Percentiles rank a stretch among this genome's conserved stretches.
phyloP scores from a whole-genome alignment of 2,113 vertebrate genomes.

The Serinus canaria region DNA sequence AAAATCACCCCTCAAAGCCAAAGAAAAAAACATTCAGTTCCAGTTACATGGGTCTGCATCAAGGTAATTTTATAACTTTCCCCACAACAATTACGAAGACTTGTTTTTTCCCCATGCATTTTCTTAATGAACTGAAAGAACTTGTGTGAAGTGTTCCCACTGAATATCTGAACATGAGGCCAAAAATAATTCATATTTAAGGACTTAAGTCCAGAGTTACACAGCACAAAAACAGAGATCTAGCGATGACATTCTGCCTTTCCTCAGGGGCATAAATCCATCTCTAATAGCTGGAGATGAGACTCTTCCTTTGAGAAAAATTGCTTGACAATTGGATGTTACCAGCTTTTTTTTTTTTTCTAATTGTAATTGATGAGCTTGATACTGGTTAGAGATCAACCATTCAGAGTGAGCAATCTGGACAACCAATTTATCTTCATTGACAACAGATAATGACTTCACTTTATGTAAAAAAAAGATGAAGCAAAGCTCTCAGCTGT shows the following conservation, averaged over 20 bases:
- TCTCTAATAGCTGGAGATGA: neutral
- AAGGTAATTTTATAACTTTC: neutral
- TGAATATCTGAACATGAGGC: neutral
- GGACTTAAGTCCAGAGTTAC: neutral
- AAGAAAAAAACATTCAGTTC: neutral
- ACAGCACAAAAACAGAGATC: neutral
- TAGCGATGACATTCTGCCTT: neutral
- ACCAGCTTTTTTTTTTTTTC: neutral
- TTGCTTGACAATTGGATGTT: neutral
- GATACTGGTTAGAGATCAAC: neutral
- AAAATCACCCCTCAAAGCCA: neutral
- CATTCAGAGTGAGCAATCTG: neutral
- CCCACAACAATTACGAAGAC: neutral
- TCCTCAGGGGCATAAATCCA: neutral
- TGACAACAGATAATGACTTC: neutral
- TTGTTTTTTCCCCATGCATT: rapidly evolving
- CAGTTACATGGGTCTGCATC: neutral
- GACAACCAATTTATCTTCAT: neutral
- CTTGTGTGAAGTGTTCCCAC: neutral
- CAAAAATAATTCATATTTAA: neutral
- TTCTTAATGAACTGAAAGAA: neutral
- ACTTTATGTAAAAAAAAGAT: neutral
- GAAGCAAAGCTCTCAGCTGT: neutral
- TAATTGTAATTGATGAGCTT: neutral
- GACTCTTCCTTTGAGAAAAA: neutral